phyloP scores from a whole-genome alignment of 1,140 invertebrate genomes.

The Ostrea edulis region DNA sequence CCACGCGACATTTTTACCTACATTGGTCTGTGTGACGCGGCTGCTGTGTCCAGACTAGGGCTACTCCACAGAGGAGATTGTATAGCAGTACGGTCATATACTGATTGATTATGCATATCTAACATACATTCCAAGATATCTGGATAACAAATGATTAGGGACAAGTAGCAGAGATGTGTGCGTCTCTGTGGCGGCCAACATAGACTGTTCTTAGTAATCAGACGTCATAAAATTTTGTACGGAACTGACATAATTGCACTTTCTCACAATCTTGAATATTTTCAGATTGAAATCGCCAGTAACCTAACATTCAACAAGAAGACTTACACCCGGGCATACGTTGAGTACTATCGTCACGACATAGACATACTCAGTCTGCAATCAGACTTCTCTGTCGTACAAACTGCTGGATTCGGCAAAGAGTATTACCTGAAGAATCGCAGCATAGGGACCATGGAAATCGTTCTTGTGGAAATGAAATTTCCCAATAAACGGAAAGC shows the following conservation, averaged over 20 bases:
- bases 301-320: conserved; percentile 61
- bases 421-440: conserved; percentile 63
- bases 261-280: neutral
- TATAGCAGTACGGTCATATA: conserved; percentile 61
- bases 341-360: conserved; percentile 63
- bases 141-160: too few species aligned
- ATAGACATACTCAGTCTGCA: conserved; percentile 57
- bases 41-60: conserved; percentile 63
- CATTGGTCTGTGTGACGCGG: conserved; percentile 64
- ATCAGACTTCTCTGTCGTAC: neutral
- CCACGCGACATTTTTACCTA: conserved; percentile 62
- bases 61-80: conserved; percentile 66
- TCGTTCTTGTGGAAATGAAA: conserved; percentile 65
- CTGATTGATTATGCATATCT: neutral
- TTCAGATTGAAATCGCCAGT: conserved; percentile 67
- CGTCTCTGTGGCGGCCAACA: too few species aligned
- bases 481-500: conserved; percentile 49
- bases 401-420: conserved; percentile 41
- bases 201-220: too few species aligned
- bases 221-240: too few species aligned
- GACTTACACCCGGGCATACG: conserved; percentile 62
- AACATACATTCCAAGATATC: neutral
- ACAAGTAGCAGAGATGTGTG: too few species aligned
- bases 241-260: too few species aligned
- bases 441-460: conserved; percentile 65